phyloP scores from a whole-genome alignment of 2,888 invertebrate species.

The Cotesia congregata region DNA sequence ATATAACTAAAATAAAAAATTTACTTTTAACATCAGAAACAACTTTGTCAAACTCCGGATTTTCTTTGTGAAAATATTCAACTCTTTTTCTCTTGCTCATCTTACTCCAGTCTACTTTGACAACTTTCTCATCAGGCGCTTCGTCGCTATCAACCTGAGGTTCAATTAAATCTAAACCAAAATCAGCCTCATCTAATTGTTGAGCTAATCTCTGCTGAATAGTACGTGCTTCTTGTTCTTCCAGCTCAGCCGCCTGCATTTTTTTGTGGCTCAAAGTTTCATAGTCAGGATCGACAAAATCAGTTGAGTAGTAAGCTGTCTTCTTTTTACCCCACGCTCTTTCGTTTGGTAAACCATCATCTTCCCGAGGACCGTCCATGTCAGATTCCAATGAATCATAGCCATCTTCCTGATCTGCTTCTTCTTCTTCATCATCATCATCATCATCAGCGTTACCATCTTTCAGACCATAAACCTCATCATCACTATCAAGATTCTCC shows the following conservation, averaged over 20 bases:
- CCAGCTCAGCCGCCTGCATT: slow-evolving; percentile 82
- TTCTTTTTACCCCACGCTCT: slow-evolving; percentile 92
- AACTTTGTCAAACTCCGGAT: slow-evolving; percentile 87
- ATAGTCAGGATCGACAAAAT: slow-evolving; percentile 91
- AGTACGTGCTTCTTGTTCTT: slow-evolving; percentile 86
- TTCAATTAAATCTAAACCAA: slow-evolving; percentile 74
- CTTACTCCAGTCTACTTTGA: slow-evolving; percentile 83
- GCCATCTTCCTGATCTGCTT: slow-evolving; percentile 72
- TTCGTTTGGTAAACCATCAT: slow-evolving; percentile 81
- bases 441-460: slow-evolving; percentile 70
- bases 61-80: slow-evolving; percentile 85
- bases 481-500: slow-evolving; percentile 73
- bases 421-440: slow-evolving; percentile 68
- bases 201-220: slow-evolving; percentile 84
- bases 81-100: slow-evolving; percentile 83
- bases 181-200: slow-evolving; percentile 85
- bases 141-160: slow-evolving; percentile 55
- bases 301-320: slow-evolving; percentile 85
- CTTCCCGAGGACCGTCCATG: slow-evolving; percentile 79
- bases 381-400: slow-evolving; percentile 74
- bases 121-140: slow-evolving; percentile 69
- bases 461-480: slow-evolving; percentile 77
- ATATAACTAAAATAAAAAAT: slow-evolving; percentile 20
- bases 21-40: slow-evolving; percentile 84
- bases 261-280: slow-evolving; percentile 75